Conservation (phyloP, 2,797 vertebrate genomes). For the Semotilus atromaculatus region DNA sequence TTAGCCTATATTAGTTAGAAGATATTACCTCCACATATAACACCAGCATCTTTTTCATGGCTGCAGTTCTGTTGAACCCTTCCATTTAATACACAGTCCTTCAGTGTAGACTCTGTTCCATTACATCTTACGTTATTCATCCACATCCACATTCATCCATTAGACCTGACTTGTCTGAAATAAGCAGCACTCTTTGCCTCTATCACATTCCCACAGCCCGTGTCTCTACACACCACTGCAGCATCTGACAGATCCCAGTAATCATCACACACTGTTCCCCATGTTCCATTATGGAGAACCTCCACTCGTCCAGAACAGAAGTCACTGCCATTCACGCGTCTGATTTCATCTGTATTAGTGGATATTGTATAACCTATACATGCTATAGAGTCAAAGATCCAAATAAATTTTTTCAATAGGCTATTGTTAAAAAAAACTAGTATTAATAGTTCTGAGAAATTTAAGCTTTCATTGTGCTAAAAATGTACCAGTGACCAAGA, state of each 20-base stretch:
- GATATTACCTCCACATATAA: neutral
- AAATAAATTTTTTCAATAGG: too few species aligned
- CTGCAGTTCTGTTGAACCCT: neutral
- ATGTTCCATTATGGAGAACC: neutral
- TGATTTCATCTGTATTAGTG: neutral
- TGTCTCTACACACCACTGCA: conserved; percentile 53
- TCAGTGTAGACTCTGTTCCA: too few species aligned
- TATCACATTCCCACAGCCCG: conserved; percentile 62
- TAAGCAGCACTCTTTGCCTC: conserved; percentile 40
- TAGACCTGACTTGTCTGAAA: too few species aligned
- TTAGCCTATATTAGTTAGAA: too few species aligned
- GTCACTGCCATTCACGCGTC: neutral
- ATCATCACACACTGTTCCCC: conserved; percentile 52
- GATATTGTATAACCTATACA: neutral
- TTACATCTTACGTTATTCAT: too few species aligned
- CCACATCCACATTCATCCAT: too few species aligned
- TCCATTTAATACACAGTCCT: too few species aligned
- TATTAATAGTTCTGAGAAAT: neutral
- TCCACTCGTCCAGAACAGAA: conserved; percentile 44
- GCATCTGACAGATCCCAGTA: conserved; percentile 62
- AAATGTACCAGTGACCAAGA: neutral
- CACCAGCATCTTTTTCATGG: neutral
- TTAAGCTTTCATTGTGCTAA: neutral
- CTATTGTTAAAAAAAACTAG: neutral
- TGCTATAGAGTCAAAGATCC: neutral